phyloP scores from a whole-genome alignment of 2,888 invertebrate species.

The Andrena haemorrhoa region DNA sequence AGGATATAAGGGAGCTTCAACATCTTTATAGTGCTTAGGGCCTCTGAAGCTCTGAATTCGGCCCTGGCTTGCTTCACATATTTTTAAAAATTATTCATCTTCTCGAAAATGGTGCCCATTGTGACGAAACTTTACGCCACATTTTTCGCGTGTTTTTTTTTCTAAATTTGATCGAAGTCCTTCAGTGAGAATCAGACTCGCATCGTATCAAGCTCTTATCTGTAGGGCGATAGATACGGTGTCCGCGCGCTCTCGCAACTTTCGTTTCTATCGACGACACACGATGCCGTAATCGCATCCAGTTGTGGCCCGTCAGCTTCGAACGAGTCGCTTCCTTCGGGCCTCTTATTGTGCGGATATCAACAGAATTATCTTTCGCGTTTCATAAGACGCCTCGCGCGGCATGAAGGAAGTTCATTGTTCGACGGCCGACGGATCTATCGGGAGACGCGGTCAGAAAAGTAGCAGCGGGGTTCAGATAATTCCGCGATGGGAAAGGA shows the following conservation, averaged over 20 bases:
- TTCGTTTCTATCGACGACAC: constrained; percentile 50
- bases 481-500: constrained; percentile 31
- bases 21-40: too few relatives aligned
- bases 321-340: constrained; percentile 46
- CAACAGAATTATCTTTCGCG: constrained; percentile 64
- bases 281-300: constrained; percentile 50
- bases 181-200: neutral
- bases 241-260: neutral
- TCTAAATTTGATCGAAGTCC: neutral
- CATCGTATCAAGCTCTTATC: neutral
- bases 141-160: neutral
- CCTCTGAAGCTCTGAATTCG: too few relatives aligned
- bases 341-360: constrained; percentile 59
- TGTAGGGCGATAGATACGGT: neutral
- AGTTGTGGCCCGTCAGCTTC: constrained; percentile 24
- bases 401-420: constrained; percentile 68
- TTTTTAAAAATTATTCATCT: too few relatives aligned
- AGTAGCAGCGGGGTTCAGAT: constrained; percentile 18
- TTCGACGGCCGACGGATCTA: constrained; percentile 45
- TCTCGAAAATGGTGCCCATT: too few relatives aligned
- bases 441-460: constrained; percentile 33
- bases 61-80: too few relatives aligned
- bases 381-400: constrained; percentile 68
- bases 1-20: too few relatives aligned
- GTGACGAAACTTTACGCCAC: too few relatives aligned